Conservation (phyloP, 2,888 invertebrate genomes). For the Sinelater perroti region DNA sequence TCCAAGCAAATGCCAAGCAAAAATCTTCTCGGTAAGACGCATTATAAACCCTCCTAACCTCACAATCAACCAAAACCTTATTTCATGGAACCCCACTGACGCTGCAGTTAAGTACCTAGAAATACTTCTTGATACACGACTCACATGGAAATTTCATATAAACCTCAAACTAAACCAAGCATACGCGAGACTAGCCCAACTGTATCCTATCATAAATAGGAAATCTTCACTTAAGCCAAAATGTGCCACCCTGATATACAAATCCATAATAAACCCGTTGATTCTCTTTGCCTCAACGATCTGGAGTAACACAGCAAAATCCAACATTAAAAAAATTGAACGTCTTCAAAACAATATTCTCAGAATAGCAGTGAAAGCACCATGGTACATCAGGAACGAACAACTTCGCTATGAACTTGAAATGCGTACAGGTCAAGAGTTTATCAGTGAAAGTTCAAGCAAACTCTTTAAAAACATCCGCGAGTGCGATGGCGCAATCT, state of each 20-base stretch:
- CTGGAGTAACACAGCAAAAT: conserved; percentile 12
- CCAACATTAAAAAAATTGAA: conserved; percentile 3
- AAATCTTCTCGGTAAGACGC: too few species aligned
- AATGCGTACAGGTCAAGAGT: not conserved
- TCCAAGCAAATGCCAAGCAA: too few species aligned
- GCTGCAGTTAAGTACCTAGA: conserved; percentile 7
- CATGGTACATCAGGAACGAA: conserved; percentile 4
- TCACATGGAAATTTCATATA: conserved; percentile 10
- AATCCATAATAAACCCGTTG: conserved; percentile 5
- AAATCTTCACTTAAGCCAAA: conserved; percentile 6
- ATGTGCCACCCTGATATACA: conserved; percentile 12
- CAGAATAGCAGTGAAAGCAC: conserved; percentile 3
- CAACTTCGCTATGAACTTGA: too few species aligned
- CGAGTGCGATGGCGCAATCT: conserved; percentile 8
- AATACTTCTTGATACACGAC: not conserved
- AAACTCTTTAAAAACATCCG: conserved; percentile 5
- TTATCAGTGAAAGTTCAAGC: not conserved
- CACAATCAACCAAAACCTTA: too few species aligned
- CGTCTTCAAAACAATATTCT: conserved; percentile 9
- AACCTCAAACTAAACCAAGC: conserved; percentile 9
- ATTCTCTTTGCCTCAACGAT: not conserved
- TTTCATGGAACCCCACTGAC: too few species aligned
- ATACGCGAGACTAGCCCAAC: conserved; percentile 2
- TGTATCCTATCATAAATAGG: conserved; percentile 17
- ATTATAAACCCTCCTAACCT: too few species aligned